Evolutionary conservation across 2,797 vertebrate genomes (phyloP), one percentile per base, ranked within the genome.

Genomic region (Sebastes kiyomatsui): DNA sequence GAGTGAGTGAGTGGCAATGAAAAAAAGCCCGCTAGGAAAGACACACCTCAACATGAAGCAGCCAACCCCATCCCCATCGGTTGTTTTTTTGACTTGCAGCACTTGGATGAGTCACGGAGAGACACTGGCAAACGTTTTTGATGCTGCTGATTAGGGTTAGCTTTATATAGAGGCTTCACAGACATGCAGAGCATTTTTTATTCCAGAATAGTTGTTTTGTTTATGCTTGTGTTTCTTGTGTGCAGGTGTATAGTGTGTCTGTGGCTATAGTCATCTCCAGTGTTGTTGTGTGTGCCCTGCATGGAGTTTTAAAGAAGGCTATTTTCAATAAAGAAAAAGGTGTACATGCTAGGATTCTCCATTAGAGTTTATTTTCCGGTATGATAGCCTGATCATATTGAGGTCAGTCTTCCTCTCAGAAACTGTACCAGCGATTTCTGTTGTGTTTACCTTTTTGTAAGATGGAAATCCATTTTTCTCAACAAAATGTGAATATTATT

Each of bases 21-120:
- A 42, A 30, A 35, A 30, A 18, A 67, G 35, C 27, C 67, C 30
- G 11, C 46, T 13, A 56, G 59, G 71, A 32, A 80, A 42, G 90
- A 91, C 93, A 93, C 93, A 92, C 92, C 93, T 93, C 78, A 75
- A 49, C 80, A 18, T 75, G 72, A 88, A 83, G 79, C n/a, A 67
- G 46, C 69, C 80, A 79, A 22, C 59, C 68, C 58, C 74, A 32
- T 42, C 38, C 38, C 38, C 38, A 42, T 46, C 67, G 60, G 73
- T 64, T 77, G 79, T 78, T 78, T 83, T 78, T 83, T 58, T 84
- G 70, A 87, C 87, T 79, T 73, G 79, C 87, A 85, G 84, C 72
- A 65, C 83, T 83, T 71, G 77, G 72, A 87, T 92, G 87, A 90
- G 75, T 91, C 87, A 88, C 56, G 10, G 71, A 85, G 71, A 86